These are phyloP conservation scores for Panorpa germanica DNA, from an alignment of 2,888 invertebrate genomes.

Conservation along the genomic window DNA sequence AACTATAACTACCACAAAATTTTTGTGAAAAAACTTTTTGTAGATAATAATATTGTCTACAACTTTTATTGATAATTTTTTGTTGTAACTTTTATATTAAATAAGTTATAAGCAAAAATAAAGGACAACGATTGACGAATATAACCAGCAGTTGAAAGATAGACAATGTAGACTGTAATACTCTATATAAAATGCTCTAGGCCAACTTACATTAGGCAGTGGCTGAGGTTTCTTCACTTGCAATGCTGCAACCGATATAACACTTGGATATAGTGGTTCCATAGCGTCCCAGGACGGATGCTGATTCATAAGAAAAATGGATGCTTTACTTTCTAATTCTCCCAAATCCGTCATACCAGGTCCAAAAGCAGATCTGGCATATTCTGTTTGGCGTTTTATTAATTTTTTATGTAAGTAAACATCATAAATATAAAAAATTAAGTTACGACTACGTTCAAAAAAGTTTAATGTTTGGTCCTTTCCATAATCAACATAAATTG, in stretches of 20 bases:
- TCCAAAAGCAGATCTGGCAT: slow-evolving; percentile 12
- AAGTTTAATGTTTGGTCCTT: slow-evolving; percentile 17
- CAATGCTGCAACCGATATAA: slow-evolving; percentile 21
- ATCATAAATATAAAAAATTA: slow-evolving; percentile 14
- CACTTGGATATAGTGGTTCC: slow-evolving; percentile 19
- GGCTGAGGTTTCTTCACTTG: slow-evolving; percentile 17
- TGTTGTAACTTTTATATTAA: too few species aligned
- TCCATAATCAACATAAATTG: slow-evolving; percentile 11
- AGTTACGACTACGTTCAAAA: slow-evolving; percentile 15
- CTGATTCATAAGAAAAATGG: slow-evolving; percentile 19
- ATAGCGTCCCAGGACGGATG: slow-evolving; percentile 18
- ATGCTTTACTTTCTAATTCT: slow-evolving; percentile 14
- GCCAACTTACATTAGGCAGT: slow-evolving; percentile 14
- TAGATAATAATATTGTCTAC: too few species aligned
- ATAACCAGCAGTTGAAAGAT: too few species aligned
- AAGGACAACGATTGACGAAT: too few species aligned
- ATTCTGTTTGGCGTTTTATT: too few species aligned
- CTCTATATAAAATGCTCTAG: too few species aligned
- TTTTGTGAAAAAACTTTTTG: too few species aligned
- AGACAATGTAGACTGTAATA: too few species aligned
- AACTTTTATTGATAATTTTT: too few species aligned
- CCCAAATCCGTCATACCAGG: slow-evolving; percentile 12
- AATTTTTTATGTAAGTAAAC: too few species aligned
- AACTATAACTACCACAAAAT: slow-evolving; percentile 1
- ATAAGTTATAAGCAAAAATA: too few species aligned